Conservation (phyloP, 2,888 invertebrate genomes). For the Coelinius sp. region DNA sequence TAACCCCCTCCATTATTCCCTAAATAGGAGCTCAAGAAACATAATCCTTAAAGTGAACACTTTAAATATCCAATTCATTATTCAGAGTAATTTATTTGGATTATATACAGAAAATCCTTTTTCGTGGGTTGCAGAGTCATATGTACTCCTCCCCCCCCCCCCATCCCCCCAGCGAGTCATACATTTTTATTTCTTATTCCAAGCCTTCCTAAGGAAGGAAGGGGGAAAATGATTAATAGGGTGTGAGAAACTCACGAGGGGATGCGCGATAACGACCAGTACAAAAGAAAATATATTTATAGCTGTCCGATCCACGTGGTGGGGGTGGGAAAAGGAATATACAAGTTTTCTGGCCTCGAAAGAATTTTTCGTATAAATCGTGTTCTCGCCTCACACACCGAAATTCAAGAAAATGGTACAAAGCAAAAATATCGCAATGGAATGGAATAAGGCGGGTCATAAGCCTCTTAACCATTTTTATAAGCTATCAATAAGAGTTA, state of each 20-base stretch:
- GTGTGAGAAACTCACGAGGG: constrained; percentile 33
- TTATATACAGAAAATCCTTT: neutral
- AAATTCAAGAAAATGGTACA: constrained; percentile 34
- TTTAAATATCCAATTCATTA: neutral
- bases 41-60: constrained; percentile 9
- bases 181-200: neutral
- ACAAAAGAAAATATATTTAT: constrained; percentile 49
- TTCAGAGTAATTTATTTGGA: constrained; percentile 15
- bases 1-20: neutral
- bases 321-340: constrained; percentile 35
- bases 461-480: constrained; percentile 4
- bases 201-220: neutral
- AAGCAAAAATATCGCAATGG: constrained; percentile 13
- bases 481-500: constrained; percentile 19
- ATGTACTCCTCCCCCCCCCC: too few species aligned
- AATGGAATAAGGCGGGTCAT: neutral
- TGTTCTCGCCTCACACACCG: neutral
- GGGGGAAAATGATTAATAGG: constrained; percentile 40
- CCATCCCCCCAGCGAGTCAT: neutral
- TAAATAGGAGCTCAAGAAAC: too few species aligned
- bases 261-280: constrained; percentile 45
- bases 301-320: constrained; percentile 47
- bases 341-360: constrained; percentile 44
- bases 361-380: constrained; percentile 47
- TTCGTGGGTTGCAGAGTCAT: neutral